Base-by-base conservation (phyloP, 1,140 invertebrate species). In the honey bee (Apis mellifera) region DNA sequence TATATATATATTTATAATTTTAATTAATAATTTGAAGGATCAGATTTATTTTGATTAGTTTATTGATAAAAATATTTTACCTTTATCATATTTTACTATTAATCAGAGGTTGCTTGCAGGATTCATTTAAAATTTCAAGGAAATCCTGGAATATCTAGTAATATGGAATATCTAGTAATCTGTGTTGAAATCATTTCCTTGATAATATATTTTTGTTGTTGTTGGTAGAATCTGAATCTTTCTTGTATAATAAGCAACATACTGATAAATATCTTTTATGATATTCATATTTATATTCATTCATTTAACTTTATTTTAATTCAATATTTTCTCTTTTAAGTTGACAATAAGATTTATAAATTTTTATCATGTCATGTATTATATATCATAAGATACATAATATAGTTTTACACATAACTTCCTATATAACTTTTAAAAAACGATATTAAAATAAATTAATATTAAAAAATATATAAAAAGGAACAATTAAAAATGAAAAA, bases 111-210 rank as follows among this genome's bases (percentile, higher is more conserved):
- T 23, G 42, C 11, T 48, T 62, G 42, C 19, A 19, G 23, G 73
- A 64, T 64, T 75, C 60, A 64, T 75, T 75, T 75, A 64, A 48
- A 60, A 62, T 62, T 54, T 75, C 73, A 19, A 26, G 23, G 23
- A 17, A 60, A 50, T 64, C 23, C 42, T 15, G 8, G 19, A 52
- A 75, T 42, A n/a, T n/a, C n/a, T n/a, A n/a, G n/a, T n/a, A n/a
- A n/a, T n/a, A n/a, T 15, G 8, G 19, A 52, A 65, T 48, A 62
- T 75, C 48, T 52, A n/a, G 11, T 13, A 17, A 15, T 23, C 12
- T 3, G 7, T 21, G 32, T 7, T 32, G 48, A 48, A 55, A 62
- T 48, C 60, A 75, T 75, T 64, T 26, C 5, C 7, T 21, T 50
- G 73, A 52, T 75, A 52, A 65, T 23, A 19, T 17, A 9, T 50